These are phyloP conservation scores for Leptinotarsa tumamoca DNA, from an alignment of 2,888 invertebrate genomes.

Conservation along the genomic window DNA sequence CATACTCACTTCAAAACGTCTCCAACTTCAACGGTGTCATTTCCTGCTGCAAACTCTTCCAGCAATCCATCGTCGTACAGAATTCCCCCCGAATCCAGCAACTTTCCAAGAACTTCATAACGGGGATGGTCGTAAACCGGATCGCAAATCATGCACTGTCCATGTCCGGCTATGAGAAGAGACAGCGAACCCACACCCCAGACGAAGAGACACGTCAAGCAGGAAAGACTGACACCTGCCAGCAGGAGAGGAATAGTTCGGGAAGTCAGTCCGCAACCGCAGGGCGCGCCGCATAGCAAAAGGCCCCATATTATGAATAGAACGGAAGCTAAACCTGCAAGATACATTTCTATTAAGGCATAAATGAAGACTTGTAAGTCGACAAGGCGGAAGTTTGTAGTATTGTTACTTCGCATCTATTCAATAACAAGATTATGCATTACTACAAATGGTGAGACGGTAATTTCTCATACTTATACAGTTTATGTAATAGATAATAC, in stretches of 20 bases:
- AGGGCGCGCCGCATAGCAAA: constrained; percentile 67
- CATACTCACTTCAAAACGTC: constrained; percentile 47
- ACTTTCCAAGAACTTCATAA: constrained; percentile 73
- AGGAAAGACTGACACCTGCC: constrained; percentile 70
- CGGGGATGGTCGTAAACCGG: constrained; percentile 77
- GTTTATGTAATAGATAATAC: too few relatives aligned
- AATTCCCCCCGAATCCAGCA: constrained; percentile 77
- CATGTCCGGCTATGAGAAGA: constrained; percentile 75
- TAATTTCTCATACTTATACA: too few relatives aligned
- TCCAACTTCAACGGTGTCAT: constrained; percentile 40
- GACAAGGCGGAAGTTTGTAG: too few relatives aligned
- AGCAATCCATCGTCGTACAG: constrained; percentile 71
- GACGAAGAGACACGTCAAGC: constrained; percentile 71
- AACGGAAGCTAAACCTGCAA: constrained; percentile 66
- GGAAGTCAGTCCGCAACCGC: constrained; percentile 62
- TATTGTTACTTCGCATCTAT: too few relatives aligned
- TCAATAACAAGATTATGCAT: too few relatives aligned
- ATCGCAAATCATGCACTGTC: constrained; percentile 78
- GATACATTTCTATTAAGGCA: neutral
- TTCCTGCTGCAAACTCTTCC: constrained; percentile 60
- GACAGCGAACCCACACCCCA: constrained; percentile 74
- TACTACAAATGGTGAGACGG: too few relatives aligned
- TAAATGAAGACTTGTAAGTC: neutral
- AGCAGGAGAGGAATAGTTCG: constrained; percentile 62
- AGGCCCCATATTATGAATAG: constrained; percentile 68